Evolutionary conservation across 2,888 invertebrate genomes (phyloP).

Genomic region (Catotricha subobsoleta): DNA sequence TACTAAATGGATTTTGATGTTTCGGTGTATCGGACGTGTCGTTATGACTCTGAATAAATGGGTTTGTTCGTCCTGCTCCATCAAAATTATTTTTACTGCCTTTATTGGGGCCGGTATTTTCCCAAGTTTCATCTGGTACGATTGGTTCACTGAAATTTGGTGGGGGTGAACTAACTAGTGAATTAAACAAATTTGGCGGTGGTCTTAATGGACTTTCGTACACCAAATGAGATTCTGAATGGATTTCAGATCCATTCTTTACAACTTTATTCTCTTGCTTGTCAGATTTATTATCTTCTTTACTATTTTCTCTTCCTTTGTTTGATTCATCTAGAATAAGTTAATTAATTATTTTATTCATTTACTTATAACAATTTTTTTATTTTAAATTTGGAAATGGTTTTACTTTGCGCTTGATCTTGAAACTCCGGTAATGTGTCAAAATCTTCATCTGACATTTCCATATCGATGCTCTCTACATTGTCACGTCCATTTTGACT

Average conservation of each 20-base stretch:
- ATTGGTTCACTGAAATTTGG: not conserved
- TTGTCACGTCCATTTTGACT: constrained; percentile 38
- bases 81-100: not conserved
- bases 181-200: not conserved
- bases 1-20: constrained; percentile 4
- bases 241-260: too few species aligned
- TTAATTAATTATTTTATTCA: too few species aligned
- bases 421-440: constrained; percentile 15
- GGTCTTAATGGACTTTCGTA: not conserved
- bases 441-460: constrained; percentile 62
- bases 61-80: not conserved
- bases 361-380: too few species aligned
- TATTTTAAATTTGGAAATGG: not conserved
- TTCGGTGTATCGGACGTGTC: not conserved
- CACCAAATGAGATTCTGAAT: too few species aligned
- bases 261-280: too few species aligned
- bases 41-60: not conserved
- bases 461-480: constrained; percentile 71
- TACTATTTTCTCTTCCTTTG: too few species aligned
- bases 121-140: not conserved
- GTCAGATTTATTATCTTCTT: too few species aligned
- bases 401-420: not conserved
- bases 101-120: not conserved
- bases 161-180: not conserved
- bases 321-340: too few species aligned